A percentile compares a stretch with the other conserved stretches of the same genome.
Evolutionary conservation across 2,113 vertebrate genomes (phyloP).

Genomic region (Lepus timidus): DNA sequence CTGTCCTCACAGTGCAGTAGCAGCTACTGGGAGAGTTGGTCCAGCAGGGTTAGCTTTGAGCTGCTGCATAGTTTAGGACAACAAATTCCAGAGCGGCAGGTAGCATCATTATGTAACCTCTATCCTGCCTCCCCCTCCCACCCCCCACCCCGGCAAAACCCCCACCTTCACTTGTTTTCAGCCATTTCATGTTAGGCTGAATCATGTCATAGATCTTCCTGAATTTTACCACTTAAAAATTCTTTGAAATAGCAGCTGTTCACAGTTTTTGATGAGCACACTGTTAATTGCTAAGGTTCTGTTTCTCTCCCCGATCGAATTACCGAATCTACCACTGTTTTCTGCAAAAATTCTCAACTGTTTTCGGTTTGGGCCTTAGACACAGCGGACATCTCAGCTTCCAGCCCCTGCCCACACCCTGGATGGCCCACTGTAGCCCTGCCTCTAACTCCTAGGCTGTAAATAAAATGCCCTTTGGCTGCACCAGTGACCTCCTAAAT

Average conservation of each 20-base stretch:
- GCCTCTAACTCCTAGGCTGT: background rate
- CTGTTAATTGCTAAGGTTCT: background rate
- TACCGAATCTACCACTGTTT: background rate
- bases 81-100: background rate
- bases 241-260: background rate
- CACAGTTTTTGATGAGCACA: background rate
- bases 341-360: background rate
- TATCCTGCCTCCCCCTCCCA: background rate
- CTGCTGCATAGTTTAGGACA: background rate
- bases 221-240: background rate
- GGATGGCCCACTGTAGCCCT: background rate
- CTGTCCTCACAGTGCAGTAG: background rate
- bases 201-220: background rate
- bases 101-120: background rate
- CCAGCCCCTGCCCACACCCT: background rate
- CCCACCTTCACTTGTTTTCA: background rate
- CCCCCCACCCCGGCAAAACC: background rate
- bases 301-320: background rate
- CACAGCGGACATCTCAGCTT: background rate
- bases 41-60: background rate
- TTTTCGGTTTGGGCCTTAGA: constrained; percentile 2
- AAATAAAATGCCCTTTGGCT: background rate
- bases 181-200: background rate
- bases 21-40: background rate
- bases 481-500: background rate